Evolutionary conservation across 2,888 invertebrate species (phyloP).

Genomic region (Lysandra coridon): DNA sequence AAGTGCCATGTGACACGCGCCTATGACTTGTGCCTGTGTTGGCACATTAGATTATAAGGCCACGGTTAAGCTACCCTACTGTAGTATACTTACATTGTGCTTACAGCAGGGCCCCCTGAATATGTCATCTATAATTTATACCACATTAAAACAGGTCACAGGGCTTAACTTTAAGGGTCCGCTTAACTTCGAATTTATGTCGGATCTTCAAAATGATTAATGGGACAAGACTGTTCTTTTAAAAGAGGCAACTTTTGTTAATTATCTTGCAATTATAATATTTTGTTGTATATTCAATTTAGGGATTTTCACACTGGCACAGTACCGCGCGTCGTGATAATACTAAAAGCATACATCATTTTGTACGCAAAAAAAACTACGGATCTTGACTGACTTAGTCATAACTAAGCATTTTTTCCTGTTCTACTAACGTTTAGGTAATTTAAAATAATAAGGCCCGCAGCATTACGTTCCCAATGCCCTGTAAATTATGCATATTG

Average conservation of each 20-base stretch:
- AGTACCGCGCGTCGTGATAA: background rate
- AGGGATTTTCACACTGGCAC: background rate
- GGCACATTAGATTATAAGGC: too few species aligned
- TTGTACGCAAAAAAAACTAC: too few species aligned
- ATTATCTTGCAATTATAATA: slow-evolving; percentile 7
- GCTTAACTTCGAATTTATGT: slow-evolving; percentile 34
- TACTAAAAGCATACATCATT: background rate
- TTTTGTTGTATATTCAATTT: background rate
- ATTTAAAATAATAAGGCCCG: too few species aligned
- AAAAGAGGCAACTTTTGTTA: background rate
- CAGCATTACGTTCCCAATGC: too few species aligned
- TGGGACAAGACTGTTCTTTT: background rate
- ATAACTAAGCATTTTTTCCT: too few species aligned
- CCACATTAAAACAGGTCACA: slow-evolving; percentile 36
- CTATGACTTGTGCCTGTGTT: too few species aligned
- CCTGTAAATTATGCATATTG: too few species aligned
- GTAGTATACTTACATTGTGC: slow-evolving; percentile 26
- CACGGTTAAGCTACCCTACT: background rate
- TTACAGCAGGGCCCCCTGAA: slow-evolving; percentile 34
- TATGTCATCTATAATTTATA: slow-evolving; percentile 39
- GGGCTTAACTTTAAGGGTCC: slow-evolving; percentile 38
- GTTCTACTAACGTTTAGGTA: too few species aligned
- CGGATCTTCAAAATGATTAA: slow-evolving; percentile 18
- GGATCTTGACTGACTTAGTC: too few species aligned
- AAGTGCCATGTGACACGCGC: too few species aligned